Evolutionary conservation across 2,797 vertebrate genomes (phyloP).

Genomic region (Pseudochaenichthys georgianus): DNA sequence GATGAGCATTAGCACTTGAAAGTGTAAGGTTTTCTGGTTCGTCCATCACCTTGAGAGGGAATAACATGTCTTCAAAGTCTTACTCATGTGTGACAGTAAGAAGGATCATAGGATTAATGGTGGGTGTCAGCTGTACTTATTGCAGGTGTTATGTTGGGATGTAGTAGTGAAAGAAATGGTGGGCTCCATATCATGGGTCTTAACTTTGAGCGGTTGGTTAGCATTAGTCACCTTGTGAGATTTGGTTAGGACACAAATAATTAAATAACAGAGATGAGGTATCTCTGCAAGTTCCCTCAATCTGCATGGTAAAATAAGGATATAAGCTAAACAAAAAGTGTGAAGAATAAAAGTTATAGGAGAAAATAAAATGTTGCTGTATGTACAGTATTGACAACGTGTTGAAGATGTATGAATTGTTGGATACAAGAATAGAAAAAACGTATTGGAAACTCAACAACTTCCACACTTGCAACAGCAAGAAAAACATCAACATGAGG

Average conservation of each 20-base stretch:
- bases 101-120: conserved; percentile 66
- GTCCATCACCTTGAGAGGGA: conserved; percentile 35
- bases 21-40: conserved; percentile 29
- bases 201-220: conserved; percentile 18
- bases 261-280: neutral
- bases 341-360: conserved; percentile 8
- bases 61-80: conserved; percentile 55
- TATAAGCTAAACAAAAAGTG: conserved; percentile 5
- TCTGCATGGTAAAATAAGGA: neutral
- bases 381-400: neutral
- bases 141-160: conserved; percentile 54
- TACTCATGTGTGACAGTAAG: conserved; percentile 69
- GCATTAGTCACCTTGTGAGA: conserved; percentile 18
- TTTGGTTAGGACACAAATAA: neutral
- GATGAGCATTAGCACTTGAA: conserved; percentile 24
- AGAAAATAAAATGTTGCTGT: conserved; percentile 24
- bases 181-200: conserved; percentile 10
- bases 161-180: conserved; percentile 20
- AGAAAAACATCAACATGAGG: conserved; percentile 54
- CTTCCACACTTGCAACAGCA: conserved; percentile 29
- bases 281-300: neutral
- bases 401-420: conserved; percentile 28
- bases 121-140: conserved; percentile 50
- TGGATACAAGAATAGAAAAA: conserved; percentile 12
- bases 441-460: conserved; percentile 20